Conservation (phyloP, 2,113 vertebrate species). For the Falco punctatus region DNA sequence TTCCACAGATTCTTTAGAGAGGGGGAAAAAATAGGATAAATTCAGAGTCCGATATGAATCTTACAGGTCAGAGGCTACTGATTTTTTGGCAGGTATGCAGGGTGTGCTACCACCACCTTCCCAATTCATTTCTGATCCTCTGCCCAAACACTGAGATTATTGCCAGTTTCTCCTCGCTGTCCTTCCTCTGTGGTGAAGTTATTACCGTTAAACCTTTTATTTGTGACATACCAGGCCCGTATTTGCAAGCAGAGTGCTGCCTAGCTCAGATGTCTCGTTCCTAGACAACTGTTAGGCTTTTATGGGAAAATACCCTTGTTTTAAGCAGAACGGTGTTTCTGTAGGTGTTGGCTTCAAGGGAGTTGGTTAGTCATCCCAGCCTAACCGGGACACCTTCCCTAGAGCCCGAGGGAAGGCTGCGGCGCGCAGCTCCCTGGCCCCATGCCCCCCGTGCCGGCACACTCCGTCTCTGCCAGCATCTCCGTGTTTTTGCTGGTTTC, state of each 20-base stretch:
- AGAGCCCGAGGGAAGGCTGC: not conserved
- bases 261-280: not conserved
- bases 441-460: accelerated
- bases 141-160: not conserved
- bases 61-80: not conserved
- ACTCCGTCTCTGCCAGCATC: accelerated
- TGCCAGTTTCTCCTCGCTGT: not conserved
- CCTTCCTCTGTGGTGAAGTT: not conserved
- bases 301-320: not conserved
- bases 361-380: accelerated
- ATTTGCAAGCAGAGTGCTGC: not conserved
- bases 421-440: not conserved
- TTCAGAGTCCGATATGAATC: not conserved
- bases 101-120: not conserved
- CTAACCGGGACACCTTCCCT: not conserved
- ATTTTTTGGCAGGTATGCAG: not conserved
- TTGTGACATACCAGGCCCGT: not conserved
- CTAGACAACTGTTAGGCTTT: accelerated
- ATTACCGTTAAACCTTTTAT: not conserved
- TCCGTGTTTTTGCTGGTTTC: not conserved
- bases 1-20: not conserved
- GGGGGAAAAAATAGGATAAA: not conserved
- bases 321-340: not conserved
- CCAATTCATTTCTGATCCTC: not conserved
- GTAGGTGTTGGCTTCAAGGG: not conserved